Base-by-base conservation (phyloP, 2,888 invertebrate genomes). In the Dioctria rufipes region DNA sequence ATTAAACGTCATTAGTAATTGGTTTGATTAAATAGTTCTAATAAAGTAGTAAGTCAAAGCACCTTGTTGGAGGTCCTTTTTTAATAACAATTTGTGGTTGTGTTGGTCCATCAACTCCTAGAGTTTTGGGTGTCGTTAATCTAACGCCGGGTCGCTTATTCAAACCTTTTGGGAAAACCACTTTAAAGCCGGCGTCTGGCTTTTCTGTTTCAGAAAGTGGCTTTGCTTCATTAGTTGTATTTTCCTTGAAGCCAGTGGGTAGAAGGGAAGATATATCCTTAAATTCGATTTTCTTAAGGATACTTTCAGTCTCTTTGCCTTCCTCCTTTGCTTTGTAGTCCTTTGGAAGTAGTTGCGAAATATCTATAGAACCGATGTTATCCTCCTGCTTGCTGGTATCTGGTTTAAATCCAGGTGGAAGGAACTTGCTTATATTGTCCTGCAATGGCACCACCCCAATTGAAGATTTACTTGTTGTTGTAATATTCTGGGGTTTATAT, bases 51-150 rank as follows among this genome's bases (percentile, higher is more conserved):
- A 65, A n/a, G 43, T 60, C 9, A 42, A 43, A 25, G 13, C 90
- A 94, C 93, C 96, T 94, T 39, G 92, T 92, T 0, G 96, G 96
- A 92, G 96, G 96, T 84, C 96, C 96, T 88, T 95, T 95, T 83
- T 94, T 93, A 84, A 96, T 96, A 77, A 93, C 92, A 5, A 95
- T 95, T 0, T 89, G 87, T 0, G 91, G 90, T 1, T 90, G 88
- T 80, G 87, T 89, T 60, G 92, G 91, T 3, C 91, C 91, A 43
- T 90, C 89, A 3, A 84, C 84, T 9, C 75, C 82, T 0, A 85
- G 85, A 11, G 92, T 88, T 85, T 90, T 91, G 0, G 93, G 90
- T 5, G 94, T 93, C 90, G 85, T 92, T 88, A 85, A 88, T 86
- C 81, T 92, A 86, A 86, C 86, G 3, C 83, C 95, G 0, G 95